These are phyloP conservation scores for Rhysida immarginata DNA, from an alignment of 1,140 invertebrate species.

Conservation along the genomic window DNA sequence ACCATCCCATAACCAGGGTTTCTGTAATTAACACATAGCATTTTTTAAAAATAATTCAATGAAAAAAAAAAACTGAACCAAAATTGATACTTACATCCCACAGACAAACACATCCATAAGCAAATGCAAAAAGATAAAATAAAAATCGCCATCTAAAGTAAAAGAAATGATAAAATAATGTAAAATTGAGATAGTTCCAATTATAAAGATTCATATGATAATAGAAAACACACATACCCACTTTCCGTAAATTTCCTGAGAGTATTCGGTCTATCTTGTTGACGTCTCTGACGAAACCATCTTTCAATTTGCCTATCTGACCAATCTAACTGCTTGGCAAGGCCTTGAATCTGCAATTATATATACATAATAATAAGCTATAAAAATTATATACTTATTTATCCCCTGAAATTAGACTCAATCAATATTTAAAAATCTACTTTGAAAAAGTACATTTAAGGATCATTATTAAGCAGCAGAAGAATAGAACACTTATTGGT, in stretches of 20 bases:
- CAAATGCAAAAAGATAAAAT: slow-evolving; percentile 71
- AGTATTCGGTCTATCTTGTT: slow-evolving; percentile 70
- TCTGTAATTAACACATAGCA: slow-evolving; percentile 31
- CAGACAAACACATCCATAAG: slow-evolving; percentile 62
- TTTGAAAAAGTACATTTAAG: no score
- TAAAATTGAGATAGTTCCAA: no score
- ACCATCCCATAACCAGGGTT: slow-evolving; percentile 88
- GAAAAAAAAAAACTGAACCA: slow-evolving; percentile 6
- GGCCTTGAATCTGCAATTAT: slow-evolving; percentile 38
- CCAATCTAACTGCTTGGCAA: slow-evolving; percentile 75
- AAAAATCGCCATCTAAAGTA: slow-evolving; percentile 60
- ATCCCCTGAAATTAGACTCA: no score
- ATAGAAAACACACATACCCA: slow-evolving; percentile 34
- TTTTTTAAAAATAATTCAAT: not conserved
- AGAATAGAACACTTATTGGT: no score
- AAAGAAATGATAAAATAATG: slow-evolving; percentile 5
- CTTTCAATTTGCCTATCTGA: slow-evolving; percentile 74
- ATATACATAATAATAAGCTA: not conserved
- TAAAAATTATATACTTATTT: not conserved
- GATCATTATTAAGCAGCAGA: no score
- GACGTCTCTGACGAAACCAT: slow-evolving; percentile 66
- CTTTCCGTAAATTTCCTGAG: slow-evolving; percentile 85
- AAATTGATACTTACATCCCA: slow-evolving; percentile 47
- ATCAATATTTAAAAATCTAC: no score
- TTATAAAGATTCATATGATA: no score